phyloP scores from a whole-genome alignment of 2,888 invertebrate genomes.

The Melinaea marsaeus region DNA sequence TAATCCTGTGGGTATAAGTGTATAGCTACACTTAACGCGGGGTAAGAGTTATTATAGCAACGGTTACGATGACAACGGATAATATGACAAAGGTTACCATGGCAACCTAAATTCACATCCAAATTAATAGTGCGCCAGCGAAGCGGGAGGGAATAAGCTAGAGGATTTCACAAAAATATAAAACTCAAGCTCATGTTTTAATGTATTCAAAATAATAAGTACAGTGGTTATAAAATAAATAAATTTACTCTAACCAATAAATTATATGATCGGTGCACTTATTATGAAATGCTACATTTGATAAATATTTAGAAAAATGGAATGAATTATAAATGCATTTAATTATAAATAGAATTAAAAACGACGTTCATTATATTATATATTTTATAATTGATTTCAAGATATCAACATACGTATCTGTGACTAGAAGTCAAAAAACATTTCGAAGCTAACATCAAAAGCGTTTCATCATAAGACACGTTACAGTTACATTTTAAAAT shows the following conservation, averaged over 20 bases:
- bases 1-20: too few species aligned
- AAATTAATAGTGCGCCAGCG: too few species aligned
- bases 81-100: too few species aligned
- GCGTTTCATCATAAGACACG: slow-evolving; percentile 6
- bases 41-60: too few species aligned
- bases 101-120: too few species aligned
- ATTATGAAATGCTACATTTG: slow-evolving; percentile 5
- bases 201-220: slow-evolving; percentile 64
- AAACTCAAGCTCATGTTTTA: slow-evolving; percentile 55
- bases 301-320: slow-evolving; percentile 1
- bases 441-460: slow-evolving; percentile 1
- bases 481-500: not conserved
- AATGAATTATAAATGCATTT: slow-evolving; percentile 3
- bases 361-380: too few species aligned
- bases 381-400: too few species aligned
- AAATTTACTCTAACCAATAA: slow-evolving; percentile 26
- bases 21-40: too few species aligned
- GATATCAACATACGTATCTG: not conserved
- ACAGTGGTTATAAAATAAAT: slow-evolving; percentile 45
- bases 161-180: slow-evolving; percentile 27
- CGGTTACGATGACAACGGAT: too few species aligned
- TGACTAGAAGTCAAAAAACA: not conserved
- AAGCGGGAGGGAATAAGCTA: too few species aligned
- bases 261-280: slow-evolving; percentile 18
- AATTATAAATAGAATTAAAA: not conserved